Percentiles rank a stretch among this genome's conserved stretches.
phyloP scores from a whole-genome alignment of 2,113 vertebrate genomes.

The Amphiprion ocellaris region DNA sequence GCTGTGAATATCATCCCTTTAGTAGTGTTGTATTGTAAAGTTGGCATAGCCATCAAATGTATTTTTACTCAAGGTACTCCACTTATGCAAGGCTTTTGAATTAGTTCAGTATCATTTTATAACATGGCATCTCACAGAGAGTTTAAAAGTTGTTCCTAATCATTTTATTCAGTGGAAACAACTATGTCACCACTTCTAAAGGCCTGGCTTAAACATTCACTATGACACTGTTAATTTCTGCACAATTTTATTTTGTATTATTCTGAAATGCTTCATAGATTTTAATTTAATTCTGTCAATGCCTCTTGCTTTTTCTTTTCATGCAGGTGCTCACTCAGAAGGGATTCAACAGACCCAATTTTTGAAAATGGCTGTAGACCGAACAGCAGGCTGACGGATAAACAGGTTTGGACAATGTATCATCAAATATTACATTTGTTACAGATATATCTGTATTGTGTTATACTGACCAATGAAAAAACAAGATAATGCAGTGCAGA shows the following conservation, averaged over 20 bases:
- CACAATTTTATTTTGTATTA: too few relatives aligned
- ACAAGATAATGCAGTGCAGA: too few relatives aligned
- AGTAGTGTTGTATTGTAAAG: neutral
- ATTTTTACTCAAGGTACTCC: neutral
- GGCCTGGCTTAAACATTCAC: neutral
- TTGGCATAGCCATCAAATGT: too few relatives aligned
- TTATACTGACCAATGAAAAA: too few relatives aligned
- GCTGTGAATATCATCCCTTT: conserved; percentile 74
- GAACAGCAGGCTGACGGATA: too few relatives aligned
- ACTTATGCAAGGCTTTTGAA: neutral
- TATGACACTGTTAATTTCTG: neutral
- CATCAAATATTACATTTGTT: too few relatives aligned
- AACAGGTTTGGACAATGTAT: too few relatives aligned
- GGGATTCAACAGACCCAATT: neutral
- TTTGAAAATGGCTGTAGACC: too few relatives aligned
- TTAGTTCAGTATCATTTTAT: neutral
- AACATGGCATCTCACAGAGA: neutral
- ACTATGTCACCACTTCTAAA: neutral
- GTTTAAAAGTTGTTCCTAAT: neutral
- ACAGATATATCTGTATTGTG: too few relatives aligned
- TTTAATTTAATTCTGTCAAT: neutral
- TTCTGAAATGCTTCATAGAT: neutral
- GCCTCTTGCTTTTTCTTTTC: neutral
- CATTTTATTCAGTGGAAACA: neutral
- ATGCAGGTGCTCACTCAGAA: neutral